Percentiles rank a stretch among this genome's conserved stretches.
Evolutionary conservation across 2,113 vertebrate species (phyloP).

Genomic region (Centrocercus urophasianus): DNA sequence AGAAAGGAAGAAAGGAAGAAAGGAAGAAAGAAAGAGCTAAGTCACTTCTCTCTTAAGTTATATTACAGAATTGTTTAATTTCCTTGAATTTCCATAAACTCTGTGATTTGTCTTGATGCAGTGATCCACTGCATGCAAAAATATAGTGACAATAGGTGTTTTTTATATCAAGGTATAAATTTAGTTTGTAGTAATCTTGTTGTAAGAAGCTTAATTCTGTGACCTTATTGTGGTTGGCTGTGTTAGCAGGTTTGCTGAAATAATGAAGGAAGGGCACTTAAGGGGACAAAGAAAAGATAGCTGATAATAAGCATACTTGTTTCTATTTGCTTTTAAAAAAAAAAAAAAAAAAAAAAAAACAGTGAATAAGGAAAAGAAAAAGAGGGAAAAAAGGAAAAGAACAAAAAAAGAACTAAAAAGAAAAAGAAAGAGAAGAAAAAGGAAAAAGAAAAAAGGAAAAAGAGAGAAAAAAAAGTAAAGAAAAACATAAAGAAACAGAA

Average conservation of each 20-base stretch:
- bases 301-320: not conserved
- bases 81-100: not conserved
- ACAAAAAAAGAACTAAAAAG: too few relatives aligned
- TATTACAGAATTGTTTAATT: not conserved
- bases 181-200: constrained; percentile 68
- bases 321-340: not conserved
- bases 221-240: constrained; percentile 59
- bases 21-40: not conserved
- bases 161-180: constrained; percentile 69
- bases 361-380: too few relatives aligned
- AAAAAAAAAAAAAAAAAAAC: too few relatives aligned
- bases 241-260: constrained; percentile 40
- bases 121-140: not conserved
- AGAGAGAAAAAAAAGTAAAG: not conserved
- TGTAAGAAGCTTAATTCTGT: constrained; percentile 72
- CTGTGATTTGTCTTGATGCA: not conserved
- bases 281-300: not conserved
- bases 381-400: too few relatives aligned
- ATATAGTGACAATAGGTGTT: constrained; percentile 32
- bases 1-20: too few relatives aligned
- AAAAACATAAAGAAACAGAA: too few relatives aligned
- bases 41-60: not conserved
- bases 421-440: too few relatives aligned
- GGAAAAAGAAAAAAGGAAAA: too few relatives aligned
- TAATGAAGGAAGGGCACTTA: not conserved